These are phyloP conservation scores for Dinocampus coccinellae DNA, from an alignment of 2,888 invertebrate species.

Conservation along the genomic window DNA sequence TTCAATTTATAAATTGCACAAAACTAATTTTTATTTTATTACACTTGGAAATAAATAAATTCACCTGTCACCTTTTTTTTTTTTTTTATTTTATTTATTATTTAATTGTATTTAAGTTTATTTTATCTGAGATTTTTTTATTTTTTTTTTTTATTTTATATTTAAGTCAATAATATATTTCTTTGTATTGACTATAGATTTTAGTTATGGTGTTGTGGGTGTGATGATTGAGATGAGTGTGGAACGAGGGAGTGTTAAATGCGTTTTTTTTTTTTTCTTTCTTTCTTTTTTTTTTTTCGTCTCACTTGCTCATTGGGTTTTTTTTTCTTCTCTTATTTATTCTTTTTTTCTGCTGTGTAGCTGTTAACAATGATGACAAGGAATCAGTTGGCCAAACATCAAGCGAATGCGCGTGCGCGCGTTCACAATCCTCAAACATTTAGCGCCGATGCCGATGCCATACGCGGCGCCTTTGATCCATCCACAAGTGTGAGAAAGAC, in stretches of 20 bases:
- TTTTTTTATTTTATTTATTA: background rate
- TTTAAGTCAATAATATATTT: background rate
- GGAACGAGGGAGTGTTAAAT: background rate
- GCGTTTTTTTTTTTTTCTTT: conserved; percentile 11
- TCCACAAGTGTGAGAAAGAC: background rate
- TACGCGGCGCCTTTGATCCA: conserved; percentile 49
- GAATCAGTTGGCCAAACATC: conserved; percentile 54
- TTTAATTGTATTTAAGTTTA: background rate
- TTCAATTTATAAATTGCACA: too few species aligned
- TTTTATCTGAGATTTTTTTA: background rate
- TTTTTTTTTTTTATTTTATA: background rate
- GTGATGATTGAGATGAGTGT: background rate
- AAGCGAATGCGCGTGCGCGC: conserved; percentile 22
- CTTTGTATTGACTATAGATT: background rate
- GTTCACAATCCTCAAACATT: conserved; percentile 53
- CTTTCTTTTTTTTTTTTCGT: background rate
- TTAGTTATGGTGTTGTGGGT: background rate
- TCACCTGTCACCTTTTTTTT: background rate
- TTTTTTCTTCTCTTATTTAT: conserved; percentile 28
- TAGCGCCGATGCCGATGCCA: conserved; percentile 29
- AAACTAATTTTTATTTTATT: too few species aligned
- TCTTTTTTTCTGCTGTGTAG: background rate
- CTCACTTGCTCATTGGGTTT: background rate
- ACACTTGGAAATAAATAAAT: too few species aligned
- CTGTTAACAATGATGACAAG: conserved; percentile 53